Evolutionary conservation across 2,888 invertebrate species (phyloP).

Genomic region (Meloe dianella): DNA sequence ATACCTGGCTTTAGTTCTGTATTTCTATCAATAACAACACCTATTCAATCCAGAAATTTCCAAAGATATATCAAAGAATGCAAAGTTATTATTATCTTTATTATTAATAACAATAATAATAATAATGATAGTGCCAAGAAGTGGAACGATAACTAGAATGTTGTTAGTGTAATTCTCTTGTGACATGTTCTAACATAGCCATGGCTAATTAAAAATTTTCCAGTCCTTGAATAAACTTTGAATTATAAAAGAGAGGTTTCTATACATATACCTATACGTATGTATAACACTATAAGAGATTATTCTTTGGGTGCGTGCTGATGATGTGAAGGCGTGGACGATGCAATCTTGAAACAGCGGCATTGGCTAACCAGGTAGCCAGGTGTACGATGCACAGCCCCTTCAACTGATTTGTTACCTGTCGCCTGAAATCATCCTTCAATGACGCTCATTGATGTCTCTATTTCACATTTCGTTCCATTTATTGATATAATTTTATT

Average conservation of each 20-base stretch:
- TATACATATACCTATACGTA: neutral
- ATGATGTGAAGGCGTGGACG: conserved; percentile 24
- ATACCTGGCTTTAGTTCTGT: too few relatives aligned
- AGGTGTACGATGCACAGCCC: conserved; percentile 47
- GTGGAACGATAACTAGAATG: too few relatives aligned
- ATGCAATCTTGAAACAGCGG: conserved; percentile 22
- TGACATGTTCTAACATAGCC: neutral
- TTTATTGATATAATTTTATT: neutral
- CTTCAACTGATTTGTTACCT: conserved; percentile 51
- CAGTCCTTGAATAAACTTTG: neutral
- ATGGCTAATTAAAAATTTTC: neutral
- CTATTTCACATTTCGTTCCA: conserved; percentile 34
- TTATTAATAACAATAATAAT: neutral
- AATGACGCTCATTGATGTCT: conserved; percentile 46
- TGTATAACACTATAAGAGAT: neutral
- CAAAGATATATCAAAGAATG: too few relatives aligned
- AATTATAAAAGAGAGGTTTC: neutral
- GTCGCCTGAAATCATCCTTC: conserved; percentile 48
- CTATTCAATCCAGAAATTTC: too few relatives aligned
- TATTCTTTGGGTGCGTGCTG: conserved; percentile 6
- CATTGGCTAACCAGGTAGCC: conserved; percentile 48
- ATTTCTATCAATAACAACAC: too few relatives aligned
- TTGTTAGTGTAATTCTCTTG: neutral
- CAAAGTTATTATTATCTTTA: too few relatives aligned
- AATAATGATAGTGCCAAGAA: too few relatives aligned